These are phyloP conservation scores for Anableps anableps DNA, from an alignment of 2,797 vertebrate genomes.

Conservation along the genomic window DNA sequence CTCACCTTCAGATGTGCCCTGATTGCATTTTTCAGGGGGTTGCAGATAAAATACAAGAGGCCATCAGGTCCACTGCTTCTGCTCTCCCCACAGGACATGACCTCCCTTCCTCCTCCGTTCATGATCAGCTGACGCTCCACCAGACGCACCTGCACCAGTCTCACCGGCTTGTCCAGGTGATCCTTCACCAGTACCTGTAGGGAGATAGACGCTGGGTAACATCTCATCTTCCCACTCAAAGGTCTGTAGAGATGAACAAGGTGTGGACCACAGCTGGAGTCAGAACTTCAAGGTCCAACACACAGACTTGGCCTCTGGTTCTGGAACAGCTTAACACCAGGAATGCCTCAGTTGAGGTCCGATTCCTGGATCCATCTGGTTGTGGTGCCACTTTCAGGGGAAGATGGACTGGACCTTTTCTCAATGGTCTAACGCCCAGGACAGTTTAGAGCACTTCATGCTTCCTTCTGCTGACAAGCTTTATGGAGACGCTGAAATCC, in stretches of 20 bases:
- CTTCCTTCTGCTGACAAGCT: too few species aligned
- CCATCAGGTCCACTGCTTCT: constrained; percentile 69
- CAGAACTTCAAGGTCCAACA: neutral
- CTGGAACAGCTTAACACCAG: neutral
- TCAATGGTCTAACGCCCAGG: too few species aligned
- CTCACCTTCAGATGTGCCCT: constrained; percentile 78
- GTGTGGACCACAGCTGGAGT: neutral
- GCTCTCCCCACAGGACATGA: constrained; percentile 26
- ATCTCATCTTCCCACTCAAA: neutral
- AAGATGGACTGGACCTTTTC: too few species aligned
- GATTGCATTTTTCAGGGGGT: constrained; percentile 68
- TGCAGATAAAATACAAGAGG: constrained; percentile 82
- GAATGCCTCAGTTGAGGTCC: neutral
- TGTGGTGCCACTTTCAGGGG: too few species aligned
- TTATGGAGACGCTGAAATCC: too few species aligned
- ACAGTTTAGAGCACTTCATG: too few species aligned
- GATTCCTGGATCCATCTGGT: neutral
- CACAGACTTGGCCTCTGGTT: neutral
- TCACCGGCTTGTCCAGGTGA: constrained; percentile 72
- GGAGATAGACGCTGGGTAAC: neutral
- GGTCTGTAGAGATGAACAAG: neutral
- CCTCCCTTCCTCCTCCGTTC: neutral
- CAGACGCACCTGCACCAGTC: constrained; percentile 73
- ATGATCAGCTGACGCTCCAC: constrained; percentile 55
- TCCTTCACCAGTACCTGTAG: constrained; percentile 89